Evolutionary conservation across 1,140 invertebrate genomes (phyloP), one percentile per base, ranked within the genome.

Genomic region (Drosophila takahashii): DNA sequence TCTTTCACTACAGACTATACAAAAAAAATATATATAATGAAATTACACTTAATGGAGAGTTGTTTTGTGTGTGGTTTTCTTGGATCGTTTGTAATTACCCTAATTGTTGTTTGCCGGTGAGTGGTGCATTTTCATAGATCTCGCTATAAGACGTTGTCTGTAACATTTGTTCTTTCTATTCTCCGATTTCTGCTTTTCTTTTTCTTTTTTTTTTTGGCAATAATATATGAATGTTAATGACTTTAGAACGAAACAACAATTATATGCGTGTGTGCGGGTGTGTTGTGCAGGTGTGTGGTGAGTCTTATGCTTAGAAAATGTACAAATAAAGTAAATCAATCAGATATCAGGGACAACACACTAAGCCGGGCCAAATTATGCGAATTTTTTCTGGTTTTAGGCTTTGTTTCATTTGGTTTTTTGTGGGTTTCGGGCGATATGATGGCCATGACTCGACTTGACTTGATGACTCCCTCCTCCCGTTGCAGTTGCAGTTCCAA

Each of bases 11-110:
- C 70, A 44, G 58, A 56, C 69, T 81, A 79, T 47, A 69, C 77
- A 84, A 70, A 70, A 70, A 70, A 69, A 69, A 54, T 67, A 34
- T 70, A 22, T 66, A 60, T 78, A 81, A 65, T 34, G 77, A 87
- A 76, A 81, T 81, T 89, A 89, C 67, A 89, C 79, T 79, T 89
- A 89, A 83, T 81, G 78, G 65, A 89, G 79, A 79, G 48, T 78
- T n/a, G n/a, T 67, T 61, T 44, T 57, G 47, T 16, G 10, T 44
- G 41, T 60, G 32, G 36, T 66, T 41, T 52, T 56, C 29, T 37
- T 36, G 16, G 6, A 37, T 39, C 18, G 5, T 16, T 16, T 34
- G 6, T 8, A 10, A 18, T 36, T 58, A 15, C 52, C 52, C 51
- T 37, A 72, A 58, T 37, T 26, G 57, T 18, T 62, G 41, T 45